A percentile compares a stretch with the other conserved stretches of the same genome.
Conservation (phyloP, 2,888 invertebrate genomes). For the Saturnia pavonia region DNA sequence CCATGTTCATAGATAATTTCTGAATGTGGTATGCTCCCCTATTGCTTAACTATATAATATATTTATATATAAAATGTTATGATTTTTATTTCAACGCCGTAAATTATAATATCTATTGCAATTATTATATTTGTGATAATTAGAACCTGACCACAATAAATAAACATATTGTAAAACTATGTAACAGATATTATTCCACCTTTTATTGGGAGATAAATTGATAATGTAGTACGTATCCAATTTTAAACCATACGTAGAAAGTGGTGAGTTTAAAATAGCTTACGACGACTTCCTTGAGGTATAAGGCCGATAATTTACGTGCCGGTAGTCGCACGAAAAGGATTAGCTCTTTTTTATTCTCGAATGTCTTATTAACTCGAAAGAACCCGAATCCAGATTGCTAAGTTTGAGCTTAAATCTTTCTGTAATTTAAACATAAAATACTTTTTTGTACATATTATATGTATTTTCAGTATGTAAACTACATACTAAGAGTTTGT, state of each 20-base stretch:
- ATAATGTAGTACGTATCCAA: not conserved
- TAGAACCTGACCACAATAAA: not conserved
- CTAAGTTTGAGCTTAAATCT: slow-evolving; percentile 5
- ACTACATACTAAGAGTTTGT: not conserved
- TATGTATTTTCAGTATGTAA: not conserved
- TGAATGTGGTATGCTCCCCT: not conserved
- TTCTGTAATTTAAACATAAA: not conserved
- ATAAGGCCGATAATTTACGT: not conserved
- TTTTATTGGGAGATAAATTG: not conserved
- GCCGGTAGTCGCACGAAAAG: not conserved
- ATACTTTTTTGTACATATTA: not conserved
- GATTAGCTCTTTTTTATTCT: slow-evolving; percentile 10
- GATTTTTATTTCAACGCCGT: not conserved
- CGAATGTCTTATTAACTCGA: slow-evolving; percentile 16
- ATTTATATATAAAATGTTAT: not conserved
- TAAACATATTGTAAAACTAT: too few relatives aligned
- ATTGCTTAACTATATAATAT: not conserved
- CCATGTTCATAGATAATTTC: not conserved
- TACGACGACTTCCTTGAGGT: not conserved
- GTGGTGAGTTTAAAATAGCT: not conserved
- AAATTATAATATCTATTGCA: not conserved
- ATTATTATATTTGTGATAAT: not conserved
- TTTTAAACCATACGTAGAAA: not conserved
- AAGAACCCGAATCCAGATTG: slow-evolving; percentile 16
- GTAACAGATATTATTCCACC: not conserved